Percentiles rank a stretch among this genome's conserved stretches.
These are phyloP conservation scores for Anguilla megastoma DNA, from an alignment of 2,797 vertebrate genomes.

Conservation along the genomic window DNA sequence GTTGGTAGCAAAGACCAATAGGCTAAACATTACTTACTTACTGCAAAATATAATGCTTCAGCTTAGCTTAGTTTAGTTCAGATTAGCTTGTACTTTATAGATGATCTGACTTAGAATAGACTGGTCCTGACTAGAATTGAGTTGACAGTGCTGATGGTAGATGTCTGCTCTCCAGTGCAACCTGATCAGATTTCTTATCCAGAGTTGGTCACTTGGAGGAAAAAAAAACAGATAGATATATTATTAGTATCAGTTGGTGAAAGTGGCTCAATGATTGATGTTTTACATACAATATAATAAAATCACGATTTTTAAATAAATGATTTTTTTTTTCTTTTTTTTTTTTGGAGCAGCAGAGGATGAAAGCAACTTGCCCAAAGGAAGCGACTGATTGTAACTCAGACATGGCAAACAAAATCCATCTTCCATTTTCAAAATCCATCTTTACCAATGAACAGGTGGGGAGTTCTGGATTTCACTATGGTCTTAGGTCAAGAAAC, in stretches of 20 bases:
- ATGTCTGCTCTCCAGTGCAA: background rate
- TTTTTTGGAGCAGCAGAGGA: slow-evolving; percentile 52
- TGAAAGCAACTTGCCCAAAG: slow-evolving; percentile 53
- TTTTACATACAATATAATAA: slow-evolving; percentile 47
- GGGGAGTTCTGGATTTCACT: background rate
- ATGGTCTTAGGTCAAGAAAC: background rate
- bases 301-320: slow-evolving; percentile 50
- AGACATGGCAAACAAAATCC: slow-evolving; percentile 40
- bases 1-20: background rate
- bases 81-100: background rate
- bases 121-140: background rate
- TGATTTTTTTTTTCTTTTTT: background rate
- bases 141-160: background rate
- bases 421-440: slow-evolving; percentile 43
- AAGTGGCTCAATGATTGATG: background rate
- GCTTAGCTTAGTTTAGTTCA: too few species aligned
- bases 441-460: slow-evolving; percentile 12
- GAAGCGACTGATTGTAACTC: slow-evolving; percentile 49
- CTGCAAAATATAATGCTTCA: background rate
- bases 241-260: background rate
- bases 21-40: background rate
- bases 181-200: background rate
- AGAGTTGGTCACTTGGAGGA: background rate
- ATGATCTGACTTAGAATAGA: background rate
- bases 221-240: background rate